A percentile compares a stretch with the other conserved stretches of the same genome.
These are phyloP conservation scores for Onthophagus taurus DNA, from an alignment of 1,140 invertebrate species.

Conservation along the genomic window DNA sequence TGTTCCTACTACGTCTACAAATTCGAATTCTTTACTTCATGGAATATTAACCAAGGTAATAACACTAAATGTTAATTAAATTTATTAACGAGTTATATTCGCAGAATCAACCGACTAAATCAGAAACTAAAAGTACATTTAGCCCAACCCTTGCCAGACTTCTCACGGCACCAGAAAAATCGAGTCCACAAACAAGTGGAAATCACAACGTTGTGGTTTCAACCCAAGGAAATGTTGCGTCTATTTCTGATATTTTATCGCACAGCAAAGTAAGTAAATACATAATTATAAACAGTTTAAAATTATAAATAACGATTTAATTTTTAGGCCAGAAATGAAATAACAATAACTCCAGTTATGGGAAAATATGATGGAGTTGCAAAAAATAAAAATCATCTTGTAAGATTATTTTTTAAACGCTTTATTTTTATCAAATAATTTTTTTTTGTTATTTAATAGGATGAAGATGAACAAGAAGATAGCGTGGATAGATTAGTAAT, in stretches of 20 bases:
- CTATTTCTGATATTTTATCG: constrained; percentile 49
- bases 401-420: too few relatives aligned
- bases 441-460: constrained; percentile 30
- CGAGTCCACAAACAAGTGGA: constrained; percentile 30
- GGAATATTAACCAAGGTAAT: constrained; percentile 61
- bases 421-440: neutral
- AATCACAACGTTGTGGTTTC: neutral
- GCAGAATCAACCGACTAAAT: constrained; percentile 34
- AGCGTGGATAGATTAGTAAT: constrained; percentile 48
- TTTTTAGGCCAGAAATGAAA: constrained; percentile 39
- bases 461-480: constrained; percentile 47
- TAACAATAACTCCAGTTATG: constrained; percentile 48
- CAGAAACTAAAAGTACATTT: constrained; percentile 48
- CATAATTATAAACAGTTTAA: neutral
- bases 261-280: constrained; percentile 50
- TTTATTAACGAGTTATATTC: constrained; percentile 5
- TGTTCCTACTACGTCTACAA: constrained; percentile 41
- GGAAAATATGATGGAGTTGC: constrained; percentile 26
- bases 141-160: constrained; percentile 69
- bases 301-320: neutral
- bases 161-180: constrained; percentile 57
- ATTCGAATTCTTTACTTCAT: constrained; percentile 58
- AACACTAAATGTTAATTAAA: neutral
- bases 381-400: constrained; percentile 19
- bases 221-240: constrained; percentile 35